These are phyloP conservation scores for Drosophila varians DNA, from an alignment of 1,140 invertebrate species.

Conservation along the genomic window DNA sequence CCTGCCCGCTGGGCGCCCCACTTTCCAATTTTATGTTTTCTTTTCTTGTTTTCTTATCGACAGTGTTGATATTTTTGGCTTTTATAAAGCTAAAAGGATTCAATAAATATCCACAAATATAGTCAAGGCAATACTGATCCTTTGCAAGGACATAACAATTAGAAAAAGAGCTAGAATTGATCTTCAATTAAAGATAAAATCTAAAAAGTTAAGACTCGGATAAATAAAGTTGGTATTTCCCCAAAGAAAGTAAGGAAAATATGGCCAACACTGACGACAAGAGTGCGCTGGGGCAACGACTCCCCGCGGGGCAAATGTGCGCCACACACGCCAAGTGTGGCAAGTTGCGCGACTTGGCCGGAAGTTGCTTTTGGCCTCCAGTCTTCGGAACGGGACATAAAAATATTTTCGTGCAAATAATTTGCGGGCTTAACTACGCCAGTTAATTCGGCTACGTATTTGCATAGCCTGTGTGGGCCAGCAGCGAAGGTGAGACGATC, in stretches of 20 bases:
- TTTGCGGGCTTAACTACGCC: slow-evolving; percentile 74
- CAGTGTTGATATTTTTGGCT: not conserved
- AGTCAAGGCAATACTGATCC: too few relatives aligned
- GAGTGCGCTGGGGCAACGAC: slow-evolving; percentile 31
- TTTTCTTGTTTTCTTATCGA: not conserved
- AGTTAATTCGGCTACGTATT: slow-evolving; percentile 68
- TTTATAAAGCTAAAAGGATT: not conserved
- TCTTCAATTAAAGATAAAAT: too few relatives aligned
- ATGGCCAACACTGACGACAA: slow-evolving; percentile 3
- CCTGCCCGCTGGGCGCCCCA: not conserved
- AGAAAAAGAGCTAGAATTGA: too few relatives aligned
- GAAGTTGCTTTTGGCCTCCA: slow-evolving; percentile 57
- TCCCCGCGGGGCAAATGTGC: slow-evolving; percentile 61
- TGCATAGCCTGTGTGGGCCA: slow-evolving; percentile 33
- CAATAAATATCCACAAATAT: too few relatives aligned
- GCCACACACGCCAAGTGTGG: slow-evolving; percentile 78
- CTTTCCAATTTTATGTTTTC: slow-evolving; percentile 22
- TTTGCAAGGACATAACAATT: too few relatives aligned
- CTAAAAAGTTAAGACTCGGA: too few relatives aligned
- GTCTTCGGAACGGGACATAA: slow-evolving; percentile 26
- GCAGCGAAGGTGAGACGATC: slow-evolving; percentile 12
- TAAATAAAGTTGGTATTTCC: too few relatives aligned
- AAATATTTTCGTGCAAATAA: slow-evolving; percentile 82
- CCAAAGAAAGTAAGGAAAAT: not conserved
- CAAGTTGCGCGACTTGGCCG: slow-evolving; percentile 56